These are phyloP conservation scores for Eidolon dupreanum DNA, from an alignment of 2,797 vertebrate species.

Conservation along the genomic window DNA sequence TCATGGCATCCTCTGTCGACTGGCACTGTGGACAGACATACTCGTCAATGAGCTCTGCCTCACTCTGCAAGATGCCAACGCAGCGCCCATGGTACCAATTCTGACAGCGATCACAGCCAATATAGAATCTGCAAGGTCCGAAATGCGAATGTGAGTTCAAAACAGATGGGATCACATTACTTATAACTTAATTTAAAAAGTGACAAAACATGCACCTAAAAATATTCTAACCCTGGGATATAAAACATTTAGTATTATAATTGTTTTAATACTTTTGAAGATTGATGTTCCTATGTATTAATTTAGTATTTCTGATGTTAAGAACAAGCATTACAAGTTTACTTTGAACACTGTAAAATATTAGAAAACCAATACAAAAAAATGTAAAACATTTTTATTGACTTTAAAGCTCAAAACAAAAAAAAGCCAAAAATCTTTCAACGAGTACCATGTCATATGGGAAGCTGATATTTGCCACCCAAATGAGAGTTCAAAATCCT, in stretches of 20 bases:
- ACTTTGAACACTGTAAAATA: constrained; percentile 60
- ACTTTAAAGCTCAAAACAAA: constrained; percentile 80
- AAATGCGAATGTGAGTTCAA: constrained; percentile 75
- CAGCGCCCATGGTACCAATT: constrained; percentile 99
- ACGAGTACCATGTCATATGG: constrained; percentile 57
- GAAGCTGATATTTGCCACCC: constrained; percentile 33
- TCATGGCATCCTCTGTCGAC: constrained; percentile 99
- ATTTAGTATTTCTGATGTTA: constrained; percentile 65
- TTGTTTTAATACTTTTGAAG: constrained; percentile 48
- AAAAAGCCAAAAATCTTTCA: constrained; percentile 74
- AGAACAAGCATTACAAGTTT: constrained; percentile 66
- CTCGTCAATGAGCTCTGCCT: constrained; percentile 97
- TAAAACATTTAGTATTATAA: constrained; percentile 53
- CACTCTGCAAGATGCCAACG: constrained; percentile 98
- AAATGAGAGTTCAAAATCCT: constrained; percentile 68
- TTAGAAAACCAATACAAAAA: constrained; percentile 57
- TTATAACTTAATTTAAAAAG: constrained; percentile 50
- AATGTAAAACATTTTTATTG: constrained; percentile 64
- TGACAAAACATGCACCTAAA: constrained; percentile 67
- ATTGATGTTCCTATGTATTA: constrained; percentile 48
- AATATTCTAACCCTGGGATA: constrained; percentile 48
- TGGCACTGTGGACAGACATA: constrained; percentile 99
- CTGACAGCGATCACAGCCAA: constrained; percentile 98
- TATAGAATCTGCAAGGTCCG: constrained; percentile 94
- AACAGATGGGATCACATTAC: background rate